Conservation (phyloP, 1,140 invertebrate genomes). For the Meloidogyne floridensis region DNA sequence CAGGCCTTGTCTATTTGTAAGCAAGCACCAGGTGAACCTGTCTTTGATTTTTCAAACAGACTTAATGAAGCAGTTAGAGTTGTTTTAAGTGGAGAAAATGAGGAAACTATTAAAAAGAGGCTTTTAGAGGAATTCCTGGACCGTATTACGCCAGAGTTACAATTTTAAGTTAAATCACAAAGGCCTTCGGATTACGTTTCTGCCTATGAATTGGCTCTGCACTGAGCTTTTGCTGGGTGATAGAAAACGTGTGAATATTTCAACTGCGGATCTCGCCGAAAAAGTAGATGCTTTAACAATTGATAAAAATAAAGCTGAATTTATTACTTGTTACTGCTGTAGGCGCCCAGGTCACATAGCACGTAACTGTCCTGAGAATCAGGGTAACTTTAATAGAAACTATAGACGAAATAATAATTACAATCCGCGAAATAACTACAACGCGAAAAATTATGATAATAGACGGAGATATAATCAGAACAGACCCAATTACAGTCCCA, state of each 20-base stretch:
- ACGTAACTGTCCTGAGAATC: not conserved
- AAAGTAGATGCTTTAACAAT: not conserved
- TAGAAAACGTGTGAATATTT: not conserved
- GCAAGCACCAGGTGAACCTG: not conserved
- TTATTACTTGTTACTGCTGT: not conserved
- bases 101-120: not conserved
- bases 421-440: too few species aligned
- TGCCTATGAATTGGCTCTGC: not conserved
- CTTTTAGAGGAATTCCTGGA: slow-evolving; percentile 7
- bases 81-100: not conserved
- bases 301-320: not conserved
- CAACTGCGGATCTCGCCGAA: not conserved
- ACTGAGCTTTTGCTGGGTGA: not conserved
- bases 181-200: not conserved
- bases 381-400: not conserved
- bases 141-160: not conserved
- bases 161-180: not conserved
- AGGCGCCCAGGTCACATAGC: not conserved
- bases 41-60: slow-evolving; percentile 13
- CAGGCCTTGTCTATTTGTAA: not conserved
- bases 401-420: too few species aligned
- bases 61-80: not conserved
- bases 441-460: not conserved
- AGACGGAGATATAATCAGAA: not conserved
- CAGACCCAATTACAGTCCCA: not conserved